These are phyloP conservation scores for Labrus mixtus DNA, from an alignment of 2,113 vertebrate genomes.

Conservation along the genomic window DNA sequence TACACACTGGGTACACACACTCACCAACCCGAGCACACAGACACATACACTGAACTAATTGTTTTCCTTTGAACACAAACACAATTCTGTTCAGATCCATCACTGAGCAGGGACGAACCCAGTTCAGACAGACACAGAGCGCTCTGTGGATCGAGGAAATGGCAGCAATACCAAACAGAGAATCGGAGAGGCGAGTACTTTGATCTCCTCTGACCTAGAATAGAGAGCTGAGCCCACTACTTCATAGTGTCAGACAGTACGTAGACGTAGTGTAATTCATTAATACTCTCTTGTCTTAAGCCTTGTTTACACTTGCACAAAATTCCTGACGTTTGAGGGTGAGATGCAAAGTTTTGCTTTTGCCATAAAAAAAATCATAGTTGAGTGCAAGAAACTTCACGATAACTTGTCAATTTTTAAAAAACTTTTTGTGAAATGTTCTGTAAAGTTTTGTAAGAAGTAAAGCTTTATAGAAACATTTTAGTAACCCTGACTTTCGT, in stretches of 20 bases:
- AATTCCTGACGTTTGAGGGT: too few species aligned
- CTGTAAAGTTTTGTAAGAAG: not conserved
- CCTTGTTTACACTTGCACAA: too few species aligned
- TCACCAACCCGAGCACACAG: constrained; percentile 34
- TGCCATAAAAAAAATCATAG: too few species aligned
- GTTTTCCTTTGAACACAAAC: constrained; percentile 75
- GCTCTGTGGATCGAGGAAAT: constrained; percentile 50
- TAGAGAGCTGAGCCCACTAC: constrained; percentile 7
- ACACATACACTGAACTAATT: constrained; percentile 67
- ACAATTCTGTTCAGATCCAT: constrained; percentile 57
- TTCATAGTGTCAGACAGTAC: constrained; percentile 14
- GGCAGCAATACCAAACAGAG: constrained; percentile 45
- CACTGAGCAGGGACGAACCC: constrained; percentile 60
- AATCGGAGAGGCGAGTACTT: constrained; percentile 28
- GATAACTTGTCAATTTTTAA: not conserved
- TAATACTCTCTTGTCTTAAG: too few species aligned
- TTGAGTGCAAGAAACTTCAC: not conserved
- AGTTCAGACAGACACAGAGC: constrained; percentile 53
- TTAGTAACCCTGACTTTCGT: constrained; percentile 2
- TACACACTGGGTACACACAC: constrained; percentile 39
- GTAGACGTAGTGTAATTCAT: not conserved
- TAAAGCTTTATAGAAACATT: not conserved
- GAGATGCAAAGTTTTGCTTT: too few species aligned
- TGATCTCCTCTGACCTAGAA: constrained; percentile 55
- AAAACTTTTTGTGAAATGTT: not conserved